A percentile compares a stretch with the other conserved stretches of the same genome.
These are phyloP conservation scores for Otus sunia DNA, from an alignment of 2,113 vertebrate species.

Conservation along the genomic window DNA sequence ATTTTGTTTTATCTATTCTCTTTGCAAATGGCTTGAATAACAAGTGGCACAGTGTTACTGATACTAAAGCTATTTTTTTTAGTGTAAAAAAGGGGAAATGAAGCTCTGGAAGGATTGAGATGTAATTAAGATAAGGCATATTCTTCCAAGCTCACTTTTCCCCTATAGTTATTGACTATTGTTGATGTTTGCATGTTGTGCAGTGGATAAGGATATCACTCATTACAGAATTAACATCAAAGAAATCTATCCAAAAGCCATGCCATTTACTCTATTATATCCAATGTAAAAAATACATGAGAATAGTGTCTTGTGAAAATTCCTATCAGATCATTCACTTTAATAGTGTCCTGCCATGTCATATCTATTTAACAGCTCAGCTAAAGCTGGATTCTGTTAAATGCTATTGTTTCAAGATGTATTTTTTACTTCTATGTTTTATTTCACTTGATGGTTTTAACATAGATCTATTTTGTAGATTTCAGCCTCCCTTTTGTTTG, in stretches of 20 bases:
- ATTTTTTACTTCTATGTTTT: not conserved
- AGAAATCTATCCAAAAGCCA: not conserved
- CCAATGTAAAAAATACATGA: not conserved
- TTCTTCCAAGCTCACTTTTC: not conserved
- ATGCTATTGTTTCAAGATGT: not conserved
- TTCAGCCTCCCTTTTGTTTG: not conserved
- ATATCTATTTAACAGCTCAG: not conserved
- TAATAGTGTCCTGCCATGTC: not conserved
- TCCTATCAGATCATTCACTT: not conserved
- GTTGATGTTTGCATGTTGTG: not conserved
- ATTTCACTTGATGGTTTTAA: not conserved
- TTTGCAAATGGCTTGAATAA: not conserved
- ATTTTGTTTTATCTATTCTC: not conserved
- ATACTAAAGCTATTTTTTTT: not conserved
- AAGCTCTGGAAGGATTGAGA: not conserved
- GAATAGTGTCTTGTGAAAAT: not conserved
- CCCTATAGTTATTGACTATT: not conserved
- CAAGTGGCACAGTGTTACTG: not conserved
- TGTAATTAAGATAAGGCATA: slow-evolving; percentile 1
- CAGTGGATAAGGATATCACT: not conserved
- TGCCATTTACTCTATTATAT: not conserved
- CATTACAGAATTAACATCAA: not conserved
- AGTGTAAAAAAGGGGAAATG: not conserved
- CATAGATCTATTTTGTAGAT: not conserved
- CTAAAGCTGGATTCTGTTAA: not conserved